Evolutionary conservation across 2,888 invertebrate genomes (phyloP), one percentile per base, ranked within the genome.

Genomic region (Marronus borbonicus): DNA sequence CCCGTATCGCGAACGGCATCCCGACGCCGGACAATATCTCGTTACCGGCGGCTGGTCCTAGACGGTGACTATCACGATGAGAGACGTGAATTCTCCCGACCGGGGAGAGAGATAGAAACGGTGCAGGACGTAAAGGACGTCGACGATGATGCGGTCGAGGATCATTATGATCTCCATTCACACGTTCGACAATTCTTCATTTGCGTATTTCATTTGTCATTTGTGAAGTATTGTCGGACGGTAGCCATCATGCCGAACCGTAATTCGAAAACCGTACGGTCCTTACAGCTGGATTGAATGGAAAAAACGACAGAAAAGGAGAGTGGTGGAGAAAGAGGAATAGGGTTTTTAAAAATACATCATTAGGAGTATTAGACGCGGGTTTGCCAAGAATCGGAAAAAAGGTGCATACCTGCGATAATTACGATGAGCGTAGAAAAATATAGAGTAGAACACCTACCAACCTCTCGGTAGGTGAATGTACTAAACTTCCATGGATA

Each of bases 151-250:
- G 86, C 85, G 85, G 85, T 84, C 77, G 83, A 82, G 85, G 87
- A 87, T 88, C 88, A 88, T 88, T 87, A 88, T 86, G 86, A 85
- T 84, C 84, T 84, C 88, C 88, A 88, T 89, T 89, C 88, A 88
- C 86, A 85, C 86, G 84, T 85, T 86, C 87, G 86, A 90, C 90
- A 90, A 89, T 89, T 90, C 89, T 89, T 89, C 89, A 89, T 90
- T 89, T 89, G 89, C 89, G 89, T 90, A 90, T 89, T 89, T 89
- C 89, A 89, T 89, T 89, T 89, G 89, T 89, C 89, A 89, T 89
- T 89, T 89, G 89, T 87, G 85, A 84, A 81, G 88, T 88, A 89
- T 89, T 89, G 89, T 89, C 84, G 84, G 80, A 49, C 66, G 76
- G 76, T 76, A 65, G 76, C 76, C 76, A 76, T 72, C 81, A 78